Conservation (phyloP, 2,113 vertebrate species). For the Seriola dumerili region DNA sequence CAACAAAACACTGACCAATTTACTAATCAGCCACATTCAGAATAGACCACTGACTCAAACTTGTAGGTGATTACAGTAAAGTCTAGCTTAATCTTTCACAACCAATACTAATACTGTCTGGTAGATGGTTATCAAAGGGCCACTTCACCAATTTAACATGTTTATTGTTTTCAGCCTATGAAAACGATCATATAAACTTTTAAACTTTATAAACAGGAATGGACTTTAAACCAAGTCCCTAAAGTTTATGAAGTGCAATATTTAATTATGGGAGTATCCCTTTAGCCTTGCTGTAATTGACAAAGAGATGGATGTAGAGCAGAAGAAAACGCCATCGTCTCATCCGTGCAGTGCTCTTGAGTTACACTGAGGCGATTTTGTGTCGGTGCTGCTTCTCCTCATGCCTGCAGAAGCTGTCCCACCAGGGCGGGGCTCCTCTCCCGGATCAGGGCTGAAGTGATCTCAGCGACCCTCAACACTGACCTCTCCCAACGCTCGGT, state of each 20-base stretch:
- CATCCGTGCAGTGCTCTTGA: not conserved
- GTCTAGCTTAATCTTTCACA: not conserved
- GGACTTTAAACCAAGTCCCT: not conserved
- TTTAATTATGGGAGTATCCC: not conserved
- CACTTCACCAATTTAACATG: not conserved
- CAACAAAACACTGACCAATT: too few species aligned
- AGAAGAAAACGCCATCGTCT: not conserved
- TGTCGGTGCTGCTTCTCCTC: conserved; percentile 41
- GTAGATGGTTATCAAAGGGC: not conserved
- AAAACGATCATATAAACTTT: too few species aligned
- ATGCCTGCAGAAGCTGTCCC: conserved; percentile 83
- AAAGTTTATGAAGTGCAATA: not conserved
- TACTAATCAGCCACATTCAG: too few species aligned
- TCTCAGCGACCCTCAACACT: conserved; percentile 66
- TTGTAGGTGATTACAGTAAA: not conserved
- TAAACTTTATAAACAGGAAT: too few species aligned
- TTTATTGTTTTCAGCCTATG: not conserved
- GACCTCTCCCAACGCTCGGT: conserved; percentile 72
- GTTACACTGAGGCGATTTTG: not conserved
- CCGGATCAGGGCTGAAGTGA: conserved; percentile 75
- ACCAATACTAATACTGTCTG: not conserved
- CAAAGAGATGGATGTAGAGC: not conserved
- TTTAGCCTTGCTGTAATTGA: not conserved
- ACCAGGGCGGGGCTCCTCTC: conserved; percentile 78
- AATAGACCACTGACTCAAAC: too few species aligned